Percentiles rank a stretch among this genome's conserved stretches.
Conservation (phyloP, 2,888 invertebrate species). For the Platynereis dumerilii region DNA sequence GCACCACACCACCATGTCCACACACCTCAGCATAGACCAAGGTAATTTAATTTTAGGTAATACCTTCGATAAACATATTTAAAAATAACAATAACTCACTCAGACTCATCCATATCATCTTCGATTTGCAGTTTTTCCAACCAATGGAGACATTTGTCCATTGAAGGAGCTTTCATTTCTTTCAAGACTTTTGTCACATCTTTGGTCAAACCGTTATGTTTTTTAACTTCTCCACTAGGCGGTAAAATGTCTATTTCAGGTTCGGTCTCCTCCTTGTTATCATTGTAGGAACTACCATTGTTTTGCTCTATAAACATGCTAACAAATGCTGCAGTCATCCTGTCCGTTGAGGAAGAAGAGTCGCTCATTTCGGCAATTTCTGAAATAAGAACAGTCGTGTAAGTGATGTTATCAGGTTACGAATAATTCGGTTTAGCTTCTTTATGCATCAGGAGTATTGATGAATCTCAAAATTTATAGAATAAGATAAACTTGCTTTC, state of each 20-base stretch:
- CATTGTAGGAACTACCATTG: not conserved
- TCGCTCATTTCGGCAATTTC: not conserved
- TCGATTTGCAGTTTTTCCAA: constrained; percentile 51
- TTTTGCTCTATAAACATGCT: not conserved
- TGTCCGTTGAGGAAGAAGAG: not conserved
- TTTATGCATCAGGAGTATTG: no score
- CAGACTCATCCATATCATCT: constrained; percentile 52
- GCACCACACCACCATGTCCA: no score
- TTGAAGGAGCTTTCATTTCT: constrained; percentile 42
- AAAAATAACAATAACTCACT: constrained; percentile 57
- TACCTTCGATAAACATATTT: no score
- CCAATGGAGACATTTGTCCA: constrained; percentile 54
- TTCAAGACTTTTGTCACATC: constrained; percentile 35
- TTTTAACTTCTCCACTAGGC: not conserved
- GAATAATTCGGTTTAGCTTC: not conserved
- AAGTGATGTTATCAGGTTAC: not conserved
- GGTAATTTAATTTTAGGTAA: no score
- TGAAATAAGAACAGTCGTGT: not conserved
- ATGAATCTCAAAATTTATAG: no score
- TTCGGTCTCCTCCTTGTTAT: not conserved
- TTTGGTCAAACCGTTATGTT: not conserved
- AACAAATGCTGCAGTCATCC: constrained; percentile 10
- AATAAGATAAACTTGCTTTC: no score
- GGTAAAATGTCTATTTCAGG: not conserved
- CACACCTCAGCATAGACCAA: no score